phyloP scores from a whole-genome alignment of 1,140 invertebrate species.

The Polypedilum pembai region DNA sequence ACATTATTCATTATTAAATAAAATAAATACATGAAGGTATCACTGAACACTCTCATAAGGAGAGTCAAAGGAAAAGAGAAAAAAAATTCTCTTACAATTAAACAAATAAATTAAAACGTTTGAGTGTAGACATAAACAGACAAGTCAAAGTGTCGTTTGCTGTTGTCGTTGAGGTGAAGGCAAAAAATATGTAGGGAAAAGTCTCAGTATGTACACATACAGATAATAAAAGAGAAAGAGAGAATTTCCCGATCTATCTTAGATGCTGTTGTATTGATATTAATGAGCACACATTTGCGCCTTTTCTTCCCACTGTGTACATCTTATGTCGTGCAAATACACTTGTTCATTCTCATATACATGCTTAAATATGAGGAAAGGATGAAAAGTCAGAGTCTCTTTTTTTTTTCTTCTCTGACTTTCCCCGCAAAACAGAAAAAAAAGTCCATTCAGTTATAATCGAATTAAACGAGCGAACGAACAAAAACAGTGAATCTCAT shows the following conservation, averaged over 20 bases:
- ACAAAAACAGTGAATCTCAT: conserved; percentile 26
- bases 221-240: neutral
- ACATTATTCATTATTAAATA: conserved; percentile 15
- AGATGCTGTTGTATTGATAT: neutral
- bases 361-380: neutral
- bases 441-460: conserved; percentile 21
- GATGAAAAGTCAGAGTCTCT: neutral
- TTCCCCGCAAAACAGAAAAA: neutral
- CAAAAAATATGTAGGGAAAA: neutral
- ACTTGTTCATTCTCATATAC: neutral
- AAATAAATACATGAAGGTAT: neutral
- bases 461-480: conserved; percentile 22
- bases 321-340: neutral
- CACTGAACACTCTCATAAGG: too few relatives aligned
- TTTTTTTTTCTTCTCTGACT: conserved; percentile 2
- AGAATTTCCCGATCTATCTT: neutral
- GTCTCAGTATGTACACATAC: neutral
- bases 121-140: too few relatives aligned
- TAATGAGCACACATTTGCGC: conserved; percentile 16
- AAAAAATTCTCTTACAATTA: too few relatives aligned
- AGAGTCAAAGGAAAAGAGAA: too few relatives aligned
- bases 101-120: too few relatives aligned
- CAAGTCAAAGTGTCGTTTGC: too few relatives aligned
- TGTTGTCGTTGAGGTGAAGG: too few relatives aligned
- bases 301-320: neutral